Base-by-base conservation (phyloP, 1,140 invertebrate genomes). In the Phthorimaea operculella region DNA sequence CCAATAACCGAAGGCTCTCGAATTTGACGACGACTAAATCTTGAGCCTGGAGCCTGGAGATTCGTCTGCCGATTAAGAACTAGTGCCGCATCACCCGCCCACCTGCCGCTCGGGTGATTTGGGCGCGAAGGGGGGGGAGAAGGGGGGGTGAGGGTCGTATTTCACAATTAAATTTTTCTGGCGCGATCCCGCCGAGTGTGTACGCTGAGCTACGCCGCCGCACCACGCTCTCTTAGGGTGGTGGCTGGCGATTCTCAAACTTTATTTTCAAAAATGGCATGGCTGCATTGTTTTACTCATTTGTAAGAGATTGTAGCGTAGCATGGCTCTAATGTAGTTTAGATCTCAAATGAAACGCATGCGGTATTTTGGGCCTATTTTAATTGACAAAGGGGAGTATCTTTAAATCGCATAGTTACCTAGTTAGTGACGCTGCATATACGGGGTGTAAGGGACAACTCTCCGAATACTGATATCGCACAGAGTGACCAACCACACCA, bases 91-190 rank as follows among this genome's bases (percentile, higher is more conserved):
- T 56, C 49, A 63, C 63, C 57, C 56, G 57, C 58, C 57, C 12
- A 44, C 58, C 58, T 58, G 67, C 60, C 64, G 67, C 74, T 78
- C 67, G 54, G 66, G 36, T n/a, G 48, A 39, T 54, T 33, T 12
- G 39, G 63, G 55, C 50, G 52, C 33, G 52, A 53, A 49, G 15
- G 54, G 57, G 39, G 55, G 60, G 45, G 10, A 12, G 42, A n/a
- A 54, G 58, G 51, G 62, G 52, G 54, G 49, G 54, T 55, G 66
- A 66, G 61, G 68, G 61, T 72, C 76, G 76, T 78, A 77, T 82
- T 82, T 82, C 76, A 78, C 79, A 82, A 82, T 82, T 82, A 82
- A 79, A 79, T 82, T 82, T 82, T 82, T 82, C 76, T 76, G 79
- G 72, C 72, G 73, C 75, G 74, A 82, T 82, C 72, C 72, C 75